Evolutionary conservation across 1,140 invertebrate species (phyloP), one percentile per base, ranked within the genome.

Genomic region (Anastrepha ludens): DNA sequence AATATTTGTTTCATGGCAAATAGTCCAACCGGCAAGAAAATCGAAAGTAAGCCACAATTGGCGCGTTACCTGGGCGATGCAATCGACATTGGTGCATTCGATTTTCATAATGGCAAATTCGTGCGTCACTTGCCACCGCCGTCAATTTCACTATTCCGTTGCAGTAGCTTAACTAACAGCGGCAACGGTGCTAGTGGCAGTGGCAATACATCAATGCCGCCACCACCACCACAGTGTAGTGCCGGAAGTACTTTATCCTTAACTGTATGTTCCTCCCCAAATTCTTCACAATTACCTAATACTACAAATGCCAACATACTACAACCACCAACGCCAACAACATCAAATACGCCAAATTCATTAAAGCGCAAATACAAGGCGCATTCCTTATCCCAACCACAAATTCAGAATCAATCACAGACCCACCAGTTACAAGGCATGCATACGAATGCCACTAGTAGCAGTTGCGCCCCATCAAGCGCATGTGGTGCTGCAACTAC

Each of bases 71-170:
- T 97, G 85, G 97, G 97, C 90, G 96, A 97, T 92, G 94, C 95
- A 90, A 95, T 97, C 93, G 97, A 98, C 94, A 94, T 98, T 59
- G 95, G 96, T 89, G 95, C 96, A 90, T 97, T 98, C 94, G 97
- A 98, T 94, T 97, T 96, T 93, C 95, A 96, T 90, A 95, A 96
- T 90, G 97, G 97, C 89, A 96, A 96, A 94, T 95, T 96, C 90
- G 96, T 91, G 62, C 87, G 89, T 59, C 89, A 90, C 74, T 94
- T 93, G 92, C 90, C 91, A 11, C 90, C 91, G 65, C 91, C 91
- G 39, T 92, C 91, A 11, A 92, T 92, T 85, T 92, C 91, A 7
- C 87, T 92, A 1, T 91, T 91, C 87, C 90, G 91, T 29, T 92
- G 91, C 89, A 88, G 74, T 29, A 29, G 47, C 58, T 11, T 15